Evolutionary conservation across 1,140 invertebrate genomes (phyloP).

Genomic region (Babylonia areolata): DNA sequence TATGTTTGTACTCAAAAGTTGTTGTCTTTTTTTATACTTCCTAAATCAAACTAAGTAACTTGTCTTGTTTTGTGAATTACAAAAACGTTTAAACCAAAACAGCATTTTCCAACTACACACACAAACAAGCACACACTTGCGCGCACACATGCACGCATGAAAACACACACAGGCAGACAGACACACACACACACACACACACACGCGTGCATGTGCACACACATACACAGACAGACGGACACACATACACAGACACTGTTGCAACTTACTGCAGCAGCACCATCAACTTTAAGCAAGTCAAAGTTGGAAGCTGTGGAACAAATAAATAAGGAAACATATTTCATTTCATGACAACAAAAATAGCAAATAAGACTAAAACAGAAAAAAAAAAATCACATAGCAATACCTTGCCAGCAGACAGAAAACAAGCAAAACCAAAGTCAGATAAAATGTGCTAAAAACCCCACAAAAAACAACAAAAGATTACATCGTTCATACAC

Average conservation of each 20-base stretch:
- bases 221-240: neutral
- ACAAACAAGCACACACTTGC: neutral
- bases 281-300: constrained; percentile 17
- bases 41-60: no score
- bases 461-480: no score
- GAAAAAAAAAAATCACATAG: no score
- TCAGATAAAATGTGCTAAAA: no score
- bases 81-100: no score
- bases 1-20: no score
- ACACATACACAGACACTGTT: neutral
- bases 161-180: neutral
- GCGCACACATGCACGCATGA: neutral
- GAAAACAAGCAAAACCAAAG: no score
- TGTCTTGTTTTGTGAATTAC: no score
- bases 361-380: no score
- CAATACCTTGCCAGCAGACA: no score
- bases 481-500: no score
- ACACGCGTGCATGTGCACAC: neutral
- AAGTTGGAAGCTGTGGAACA: constrained; percentile 36
- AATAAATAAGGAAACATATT: constrained; percentile 7
- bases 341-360: neutral
- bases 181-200: neutral
- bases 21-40: no score
- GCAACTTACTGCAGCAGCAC: constrained; percentile 25
- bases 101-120: neutral